Percentiles rank a stretch among this genome's conserved stretches.
Conservation (phyloP, 2,797 vertebrate species). For the Acanthiza pusilla region DNA sequence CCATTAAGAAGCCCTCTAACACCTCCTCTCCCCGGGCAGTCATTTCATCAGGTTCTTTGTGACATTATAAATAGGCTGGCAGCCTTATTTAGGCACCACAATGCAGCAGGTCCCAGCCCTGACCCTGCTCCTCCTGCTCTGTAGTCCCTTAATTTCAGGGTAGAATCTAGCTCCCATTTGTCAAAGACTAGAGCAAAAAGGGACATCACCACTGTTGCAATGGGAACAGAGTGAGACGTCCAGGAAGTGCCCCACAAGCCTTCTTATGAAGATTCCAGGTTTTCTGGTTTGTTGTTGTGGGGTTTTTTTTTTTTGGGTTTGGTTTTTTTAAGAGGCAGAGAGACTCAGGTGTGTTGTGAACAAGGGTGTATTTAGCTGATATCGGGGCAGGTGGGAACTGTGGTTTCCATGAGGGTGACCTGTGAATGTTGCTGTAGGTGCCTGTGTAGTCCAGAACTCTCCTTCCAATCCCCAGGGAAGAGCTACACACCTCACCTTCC, state of each 20-base stretch:
- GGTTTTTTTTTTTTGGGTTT: background rate
- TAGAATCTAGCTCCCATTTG: background rate
- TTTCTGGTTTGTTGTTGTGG: background rate
- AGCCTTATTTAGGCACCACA: background rate
- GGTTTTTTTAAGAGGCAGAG: background rate
- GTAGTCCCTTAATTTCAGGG: background rate
- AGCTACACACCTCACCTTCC: background rate
- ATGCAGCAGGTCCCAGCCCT: background rate
- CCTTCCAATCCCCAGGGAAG: background rate
- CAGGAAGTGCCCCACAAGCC: background rate
- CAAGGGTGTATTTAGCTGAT: background rate
- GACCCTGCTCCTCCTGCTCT: background rate
- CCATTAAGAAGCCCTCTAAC: background rate
- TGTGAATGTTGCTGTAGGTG: background rate
- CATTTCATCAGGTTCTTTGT: background rate
- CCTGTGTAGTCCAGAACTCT: background rate
- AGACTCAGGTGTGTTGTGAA: background rate
- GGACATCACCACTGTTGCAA: background rate
- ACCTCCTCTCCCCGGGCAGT: background rate
- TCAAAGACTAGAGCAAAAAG: background rate
- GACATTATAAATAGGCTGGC: background rate
- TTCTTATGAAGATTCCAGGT: background rate
- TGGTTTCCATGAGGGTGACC: background rate
- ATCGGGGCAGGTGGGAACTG: background rate
- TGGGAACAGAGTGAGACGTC: background rate